Base-by-base conservation (phyloP, 2,888 invertebrate genomes). In the Drosophila flavopinicola region DNA sequence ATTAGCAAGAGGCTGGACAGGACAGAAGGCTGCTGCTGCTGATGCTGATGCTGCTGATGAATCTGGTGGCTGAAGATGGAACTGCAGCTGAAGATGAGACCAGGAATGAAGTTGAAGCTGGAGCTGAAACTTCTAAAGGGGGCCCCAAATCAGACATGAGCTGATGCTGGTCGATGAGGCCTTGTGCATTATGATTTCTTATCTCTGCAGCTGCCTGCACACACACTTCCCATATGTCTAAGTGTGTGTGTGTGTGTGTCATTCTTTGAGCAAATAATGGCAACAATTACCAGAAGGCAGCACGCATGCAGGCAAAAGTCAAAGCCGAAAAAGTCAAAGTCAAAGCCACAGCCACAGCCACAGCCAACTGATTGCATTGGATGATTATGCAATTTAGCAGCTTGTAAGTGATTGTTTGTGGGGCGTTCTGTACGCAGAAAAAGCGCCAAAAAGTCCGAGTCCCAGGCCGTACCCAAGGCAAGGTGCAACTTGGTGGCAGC, bases 321-420 rank as follows among this genome's bases (percentile, higher is more conserved):
- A 56, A 5, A 9, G 23, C 15, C 20, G n/a, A n/a, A n/a, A n/a
- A n/a, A n/a, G n/a, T n/a, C 57, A 41, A 32, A 42, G 23, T n/a
- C 38, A 41, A 32, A 37, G 27, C 7, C 33, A 20, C n/a, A n/a
- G n/a, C n/a, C n/a, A 20, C n/a, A 33, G 49, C 41, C 29, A 39
- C 29, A 41, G 47, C 32, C 54, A 68, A 74, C 70, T 83, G 80
- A 80, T 80, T 85, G 70, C 75, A 72, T 64, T 72, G 68, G 75
- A 78, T 75, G 83, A 83, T 83, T 83, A 84, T 86, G 86, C 85
- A 83, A 84, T 83, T 83, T 83, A 83, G 86, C 83, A 83, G 84
- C 83, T 84, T 83, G 83, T 83, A 83, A 83, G 83, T 83, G 83
- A 83, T 83, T 83, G 85, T 83, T 84, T 83, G 84, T 86, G 80